Base-by-base conservation (phyloP, 2,888 invertebrate species). In the Netelia inedita region DNA sequence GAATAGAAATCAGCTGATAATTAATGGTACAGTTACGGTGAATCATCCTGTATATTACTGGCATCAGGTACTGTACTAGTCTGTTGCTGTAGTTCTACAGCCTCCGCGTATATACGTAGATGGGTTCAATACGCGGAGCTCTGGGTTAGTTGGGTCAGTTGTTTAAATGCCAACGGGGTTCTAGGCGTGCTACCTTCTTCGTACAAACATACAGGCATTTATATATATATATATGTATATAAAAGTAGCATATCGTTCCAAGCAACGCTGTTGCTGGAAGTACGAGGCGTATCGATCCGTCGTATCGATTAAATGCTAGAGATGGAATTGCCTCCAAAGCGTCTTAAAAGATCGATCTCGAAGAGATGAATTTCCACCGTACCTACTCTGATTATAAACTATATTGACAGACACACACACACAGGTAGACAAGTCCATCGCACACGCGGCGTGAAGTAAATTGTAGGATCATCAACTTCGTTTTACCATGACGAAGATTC, bases 101-200 rank as follows among this genome's bases (percentile, higher is more conserved):
- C 6, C 21, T 21, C 41, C 11, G 6, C 6, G 28, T n/a, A 43
- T 16, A 19, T 65, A 19, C 10, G 19, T 19, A 19, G 14, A 14
- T 19, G 10, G 2, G 41, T 28, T 72, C 50, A n/a, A 46, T 63
- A 65, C 41, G 28, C 41, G 79, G 50, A 68, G 66, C 75, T 80
- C 75, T 84, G 80, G 80, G 81, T 81, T 81, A 81, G 81, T 81
- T 81, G 81, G 81, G 80, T 84, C 83, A 84, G 80, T 84, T 80
- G 83, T 84, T 84, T 80, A 80, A 84, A 84, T 84, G 83, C 83
- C 83, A 84, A 72, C 71, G 80, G 66, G 72, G 72, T 57, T 79
- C 75, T 79, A 76, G 80, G 83, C 80, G 75, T 80, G 83, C 76
- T 84, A 66, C 75, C 83, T 72, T 66, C 74, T 53, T 50, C 76